Evolutionary conservation across 2,113 vertebrate species (phyloP), one percentile per base, ranked within the genome.

Genomic region (Theropithecus gelada): DNA sequence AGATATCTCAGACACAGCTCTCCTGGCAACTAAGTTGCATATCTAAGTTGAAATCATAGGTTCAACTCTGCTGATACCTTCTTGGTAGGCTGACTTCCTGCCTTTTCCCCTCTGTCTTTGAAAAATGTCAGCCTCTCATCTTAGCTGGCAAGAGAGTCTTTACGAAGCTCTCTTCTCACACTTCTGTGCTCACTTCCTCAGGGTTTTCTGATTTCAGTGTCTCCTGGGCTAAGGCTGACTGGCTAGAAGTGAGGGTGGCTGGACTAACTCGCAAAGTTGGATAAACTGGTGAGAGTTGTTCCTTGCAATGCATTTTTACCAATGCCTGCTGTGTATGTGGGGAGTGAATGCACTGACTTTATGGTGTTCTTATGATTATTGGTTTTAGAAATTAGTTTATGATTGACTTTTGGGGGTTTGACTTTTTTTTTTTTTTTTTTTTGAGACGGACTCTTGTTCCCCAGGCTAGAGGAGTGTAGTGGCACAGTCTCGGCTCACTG

Each of bases 31-130:
- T 5, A 32, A 5, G 43, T 50, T 87, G 90, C 83, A 8, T 92
- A 92, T 97, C 97, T 96, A 68, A 96, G 97, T 88, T 88, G 64
- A 94, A 93, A 96, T 96, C 96, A 2, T 27, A 79, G 87, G 61
- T 76, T 94, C 80, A 23, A 12, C 13, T 38, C 5, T 2, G 68
- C 55, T 2, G 20, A 22, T 95, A 35, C 38, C 89, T 93, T 76
- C 18, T 3, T 43, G 25, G 55, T 48, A 43, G 57, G 38, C 64
- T 23, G 68, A 38, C 50, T 92, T 57, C 94, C 98, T 57, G 68
- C 96, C 94, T 93, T 84, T 76, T 40, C 84, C 64, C 68, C 10
- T 30, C 86, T 73, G 89, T 83, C 90, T 91, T 93, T 96, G 83
- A 93, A 96, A 91, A 87, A 88, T 92, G 79, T 88, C 80, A 88